Evolutionary conservation across 2,797 vertebrate species (phyloP), one percentile per base, ranked within the genome.

Genomic region (Enteromius trimaculatus): DNA sequence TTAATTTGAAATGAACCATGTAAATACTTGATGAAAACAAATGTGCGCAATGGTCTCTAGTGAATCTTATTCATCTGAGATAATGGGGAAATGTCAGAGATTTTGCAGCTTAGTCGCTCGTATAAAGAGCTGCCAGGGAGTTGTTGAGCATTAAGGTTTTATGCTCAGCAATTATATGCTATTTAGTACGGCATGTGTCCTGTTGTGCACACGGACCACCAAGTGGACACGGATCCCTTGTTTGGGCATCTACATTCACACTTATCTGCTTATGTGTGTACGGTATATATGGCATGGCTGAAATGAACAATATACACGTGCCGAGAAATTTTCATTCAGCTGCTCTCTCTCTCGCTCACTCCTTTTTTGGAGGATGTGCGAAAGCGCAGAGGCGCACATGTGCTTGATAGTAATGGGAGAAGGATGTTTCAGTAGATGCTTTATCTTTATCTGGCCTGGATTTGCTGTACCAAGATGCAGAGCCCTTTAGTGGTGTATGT

Each of bases 171-270:
- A 69, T 79, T 69, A 72, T 62, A 39, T 23, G 44, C 49, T 78
- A 77, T 80, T 81, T 23, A 47, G 29, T n/a, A 23, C 19, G 26
- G 53, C 55, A 79, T 1, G 49, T n/a, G 39, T 34, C 49, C 64
- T 26, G 53, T 31, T 62, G 39, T 42, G 6, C 55, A 82, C 29
- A 39, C 66, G 17, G 75, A 84, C 81, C 86, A 86, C 86, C 79
- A 72, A 81, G 29, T 69, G 19, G 39, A 81, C 31, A 42, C 21
- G 65, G 49, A 65, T 68, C 37, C 70, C 51, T 21, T 68, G 66
- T 83, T 77, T 85, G 80, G 70, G 77, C 71, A 74, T 82, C 72
- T 55, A 44, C 39, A 70, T 69, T 70, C 21, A 77, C 81, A 82
- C 81, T 29, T 55, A 69, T 16, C 34, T 58, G 19, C 21, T 76